Evolutionary conservation across 23 tunicate species (phyloP).

Genomic region (Ascidia mentula): DNA sequence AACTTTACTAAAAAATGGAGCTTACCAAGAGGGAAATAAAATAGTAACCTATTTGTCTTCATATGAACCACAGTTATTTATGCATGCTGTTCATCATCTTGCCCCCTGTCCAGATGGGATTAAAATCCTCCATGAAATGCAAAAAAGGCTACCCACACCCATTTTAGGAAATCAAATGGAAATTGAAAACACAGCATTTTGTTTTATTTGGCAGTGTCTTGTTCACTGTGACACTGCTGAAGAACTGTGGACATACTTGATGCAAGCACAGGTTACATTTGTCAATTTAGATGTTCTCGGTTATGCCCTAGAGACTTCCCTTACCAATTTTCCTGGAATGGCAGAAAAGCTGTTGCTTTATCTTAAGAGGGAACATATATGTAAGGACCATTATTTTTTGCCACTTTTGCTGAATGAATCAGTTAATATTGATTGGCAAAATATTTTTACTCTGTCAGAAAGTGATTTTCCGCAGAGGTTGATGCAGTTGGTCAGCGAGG

Average conservation of each 20-base stretch:
- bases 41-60: not conserved
- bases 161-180: not conserved
- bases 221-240: not conserved
- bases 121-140: not conserved
- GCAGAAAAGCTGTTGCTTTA: not conserved
- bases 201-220: not conserved
- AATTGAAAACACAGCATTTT: not conserved
- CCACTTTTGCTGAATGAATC: not conserved
- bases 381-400: not conserved
- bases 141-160: not conserved
- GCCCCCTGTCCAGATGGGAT: not conserved
- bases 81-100: conserved; percentile 4
- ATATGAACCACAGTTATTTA: not conserved
- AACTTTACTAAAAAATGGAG: not conserved
- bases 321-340: not conserved
- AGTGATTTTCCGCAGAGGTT: not conserved
- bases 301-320: not conserved
- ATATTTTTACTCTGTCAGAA: not conserved
- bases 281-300: not conserved
- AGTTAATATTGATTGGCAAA: not conserved
- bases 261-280: not conserved
- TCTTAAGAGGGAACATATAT: not conserved
- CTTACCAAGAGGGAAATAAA: not conserved
- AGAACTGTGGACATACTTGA: not conserved
- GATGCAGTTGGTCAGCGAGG: not conserved